These are phyloP conservation scores for Tympanuchus pallidicinctus DNA, from an alignment of 2,113 vertebrate species.

Conservation along the genomic window DNA sequence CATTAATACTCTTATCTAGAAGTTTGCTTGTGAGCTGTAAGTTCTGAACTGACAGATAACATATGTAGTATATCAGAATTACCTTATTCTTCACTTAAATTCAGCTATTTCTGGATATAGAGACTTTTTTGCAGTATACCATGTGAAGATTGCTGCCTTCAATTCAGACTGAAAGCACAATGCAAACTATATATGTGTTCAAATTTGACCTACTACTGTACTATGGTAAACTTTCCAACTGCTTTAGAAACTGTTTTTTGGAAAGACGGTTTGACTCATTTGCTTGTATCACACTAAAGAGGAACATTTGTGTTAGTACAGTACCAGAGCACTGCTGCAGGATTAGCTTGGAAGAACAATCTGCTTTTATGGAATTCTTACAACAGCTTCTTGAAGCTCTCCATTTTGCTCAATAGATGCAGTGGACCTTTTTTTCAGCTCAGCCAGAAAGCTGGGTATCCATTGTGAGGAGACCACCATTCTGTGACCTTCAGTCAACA, in stretches of 20 bases:
- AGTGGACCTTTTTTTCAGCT: background rate
- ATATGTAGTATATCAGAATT: background rate
- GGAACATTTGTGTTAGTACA: background rate
- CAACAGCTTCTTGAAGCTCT: background rate
- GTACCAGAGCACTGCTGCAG: background rate
- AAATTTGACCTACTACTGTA: background rate
- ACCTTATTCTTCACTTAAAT: background rate
- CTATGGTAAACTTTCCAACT: background rate
- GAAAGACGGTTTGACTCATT: background rate
- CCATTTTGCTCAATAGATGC: background rate
- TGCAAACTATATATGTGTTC: background rate
- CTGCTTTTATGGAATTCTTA: background rate
- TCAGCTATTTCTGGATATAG: background rate
- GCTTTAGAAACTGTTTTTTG: background rate
- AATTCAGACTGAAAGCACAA: background rate
- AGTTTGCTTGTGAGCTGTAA: background rate
- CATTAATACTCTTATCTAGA: background rate
- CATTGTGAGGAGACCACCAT: background rate
- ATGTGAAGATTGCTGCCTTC: background rate
- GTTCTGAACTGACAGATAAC: background rate
- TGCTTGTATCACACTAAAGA: background rate
- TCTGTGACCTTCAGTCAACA: background rate
- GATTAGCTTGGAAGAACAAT: background rate
- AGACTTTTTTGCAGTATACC: background rate
- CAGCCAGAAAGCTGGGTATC: background rate